Evolutionary conservation across 2,888 invertebrate species (phyloP).

Genomic region (Stegophylla sp.): DNA sequence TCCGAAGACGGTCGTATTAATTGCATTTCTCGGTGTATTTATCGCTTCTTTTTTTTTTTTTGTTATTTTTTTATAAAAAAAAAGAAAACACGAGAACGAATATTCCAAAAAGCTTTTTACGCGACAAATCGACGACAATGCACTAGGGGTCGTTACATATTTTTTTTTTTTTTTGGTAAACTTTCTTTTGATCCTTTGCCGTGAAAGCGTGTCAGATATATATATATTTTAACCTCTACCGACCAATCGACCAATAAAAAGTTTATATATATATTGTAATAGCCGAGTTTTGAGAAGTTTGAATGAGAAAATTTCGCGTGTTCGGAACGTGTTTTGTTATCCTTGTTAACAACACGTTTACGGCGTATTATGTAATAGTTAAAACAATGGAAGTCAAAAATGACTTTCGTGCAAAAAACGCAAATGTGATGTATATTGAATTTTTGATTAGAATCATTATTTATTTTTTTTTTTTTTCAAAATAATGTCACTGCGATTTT

Average conservation of each 20-base stretch:
- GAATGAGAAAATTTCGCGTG: conserved; percentile 8
- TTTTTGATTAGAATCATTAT: conserved; percentile 29
- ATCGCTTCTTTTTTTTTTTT: not conserved
- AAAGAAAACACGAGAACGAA: too few relatives aligned
- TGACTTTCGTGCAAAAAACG: not conserved
- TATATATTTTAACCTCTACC: not conserved
- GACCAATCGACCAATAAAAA: not conserved
- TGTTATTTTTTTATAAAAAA: too few relatives aligned
- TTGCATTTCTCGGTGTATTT: not conserved
- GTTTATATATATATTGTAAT: conserved; percentile 19
- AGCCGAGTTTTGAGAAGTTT: conserved; percentile 7
- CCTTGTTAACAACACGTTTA: not conserved
- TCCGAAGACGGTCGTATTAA: not conserved
- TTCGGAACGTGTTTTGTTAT: not conserved
- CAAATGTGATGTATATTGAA: not conserved
- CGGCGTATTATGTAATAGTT: too few relatives aligned
- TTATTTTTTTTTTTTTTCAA: conserved; percentile 10
- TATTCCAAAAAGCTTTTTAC: not conserved
- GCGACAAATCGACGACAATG: not conserved
- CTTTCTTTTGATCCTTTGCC: conserved; percentile 7
- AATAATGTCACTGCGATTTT: not conserved
- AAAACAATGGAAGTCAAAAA: conserved; percentile 1
- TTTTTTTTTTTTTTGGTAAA: not conserved
- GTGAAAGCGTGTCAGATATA: not conserved
- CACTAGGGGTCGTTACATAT: not conserved